These are phyloP conservation scores for Laticauda laticaudata DNA, from an alignment of 2,113 vertebrate genomes.

Conservation along the genomic window DNA sequence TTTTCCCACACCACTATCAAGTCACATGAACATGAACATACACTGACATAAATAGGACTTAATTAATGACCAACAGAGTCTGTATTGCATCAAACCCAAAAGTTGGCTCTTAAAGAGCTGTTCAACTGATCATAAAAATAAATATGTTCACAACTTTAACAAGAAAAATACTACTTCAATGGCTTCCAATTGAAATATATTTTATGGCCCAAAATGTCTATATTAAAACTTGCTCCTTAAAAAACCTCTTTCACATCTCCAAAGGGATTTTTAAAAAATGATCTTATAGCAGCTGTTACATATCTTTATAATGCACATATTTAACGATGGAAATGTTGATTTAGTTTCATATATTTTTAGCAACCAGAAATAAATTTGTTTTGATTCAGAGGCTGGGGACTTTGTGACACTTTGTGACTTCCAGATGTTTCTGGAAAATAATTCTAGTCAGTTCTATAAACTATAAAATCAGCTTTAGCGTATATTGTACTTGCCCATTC, in stretches of 20 bases:
- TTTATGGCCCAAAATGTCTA: constrained; percentile 75
- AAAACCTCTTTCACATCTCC: constrained; percentile 70
- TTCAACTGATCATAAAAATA: constrained; percentile 62
- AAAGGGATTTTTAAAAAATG: constrained; percentile 70
- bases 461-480: not conserved
- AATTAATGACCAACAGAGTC: not conserved
- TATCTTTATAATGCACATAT: constrained; percentile 71
- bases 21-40: not conserved
- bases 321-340: constrained; percentile 57
- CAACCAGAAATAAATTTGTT: constrained; percentile 68
- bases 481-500: not conserved
- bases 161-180: constrained; percentile 55
- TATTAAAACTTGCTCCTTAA: constrained; percentile 73
- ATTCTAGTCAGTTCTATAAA: constrained; percentile 25
- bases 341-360: constrained; percentile 72
- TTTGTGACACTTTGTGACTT: constrained; percentile 47
- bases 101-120: constrained; percentile 41
- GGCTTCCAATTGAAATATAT: constrained; percentile 49
- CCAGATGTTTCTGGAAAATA: constrained; percentile 37
- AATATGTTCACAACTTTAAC: constrained; percentile 50
- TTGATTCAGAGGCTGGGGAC: constrained; percentile 50
- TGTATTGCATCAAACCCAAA: not conserved
- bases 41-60: not conserved
- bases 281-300: constrained; percentile 71
- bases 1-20: not conserved